Conservation (phyloP, 37 sponge, comb jelly and placozoan genomes). For the Spongilla lacustris region DNA sequence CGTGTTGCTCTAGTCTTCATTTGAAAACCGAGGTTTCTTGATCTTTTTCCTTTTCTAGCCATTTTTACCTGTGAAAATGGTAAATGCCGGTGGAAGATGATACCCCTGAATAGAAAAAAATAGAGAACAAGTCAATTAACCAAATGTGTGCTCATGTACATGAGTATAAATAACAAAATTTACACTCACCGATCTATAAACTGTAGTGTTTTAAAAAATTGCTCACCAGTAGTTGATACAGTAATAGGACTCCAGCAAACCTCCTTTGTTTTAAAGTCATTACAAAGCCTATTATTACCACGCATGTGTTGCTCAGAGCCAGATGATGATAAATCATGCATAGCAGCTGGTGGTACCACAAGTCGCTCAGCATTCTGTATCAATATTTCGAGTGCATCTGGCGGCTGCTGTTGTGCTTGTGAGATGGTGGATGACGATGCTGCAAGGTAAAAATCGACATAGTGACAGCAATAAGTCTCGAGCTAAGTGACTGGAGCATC, state of each 20-base stretch:
- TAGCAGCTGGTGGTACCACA: not conserved
- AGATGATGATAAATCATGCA: not conserved
- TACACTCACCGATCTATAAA: not conserved
- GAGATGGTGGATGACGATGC: not conserved
- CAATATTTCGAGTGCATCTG: not conserved
- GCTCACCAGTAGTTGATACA: not conserved
- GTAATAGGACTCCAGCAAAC: not conserved
- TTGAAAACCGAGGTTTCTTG: slow-evolving; percentile 3
- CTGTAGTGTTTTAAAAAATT: not conserved
- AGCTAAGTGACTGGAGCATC: not conserved
- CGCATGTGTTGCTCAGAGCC: not conserved
- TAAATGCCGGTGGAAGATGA: slow-evolving; percentile 10
- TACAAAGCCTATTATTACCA: not conserved
- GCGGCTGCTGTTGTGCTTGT: not conserved
- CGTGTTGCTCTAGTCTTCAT: slow-evolving; percentile 7
- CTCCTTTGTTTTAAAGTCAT: not conserved
- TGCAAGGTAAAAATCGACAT: not conserved
- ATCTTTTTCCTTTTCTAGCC: slow-evolving; percentile 6
- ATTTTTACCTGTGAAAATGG: slow-evolving; percentile 3
- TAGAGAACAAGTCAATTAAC: not conserved
- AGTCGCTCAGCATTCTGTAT: not conserved
- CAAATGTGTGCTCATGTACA: not conserved
- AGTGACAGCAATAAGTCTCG: not conserved
- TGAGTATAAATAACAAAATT: not conserved
- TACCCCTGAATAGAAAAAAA: slow-evolving; percentile 2